Conservation (phyloP, 1,140 invertebrate species). For the Sipha flava region DNA sequence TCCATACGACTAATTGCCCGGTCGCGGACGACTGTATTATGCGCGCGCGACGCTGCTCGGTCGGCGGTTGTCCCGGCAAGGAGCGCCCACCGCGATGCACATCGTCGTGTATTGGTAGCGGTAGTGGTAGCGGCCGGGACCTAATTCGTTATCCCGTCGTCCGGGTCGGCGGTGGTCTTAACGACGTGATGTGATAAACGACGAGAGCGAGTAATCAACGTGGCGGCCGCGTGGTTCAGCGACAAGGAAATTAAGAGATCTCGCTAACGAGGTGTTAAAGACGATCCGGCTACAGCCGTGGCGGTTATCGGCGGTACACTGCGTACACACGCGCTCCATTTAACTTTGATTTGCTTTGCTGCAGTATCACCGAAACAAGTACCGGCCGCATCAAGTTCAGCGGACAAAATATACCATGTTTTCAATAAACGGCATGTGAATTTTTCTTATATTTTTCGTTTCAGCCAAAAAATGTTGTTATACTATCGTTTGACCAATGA, state of each 20-base stretch:
- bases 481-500: too few relatives aligned
- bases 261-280: not conserved
- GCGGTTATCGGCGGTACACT: too few relatives aligned
- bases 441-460: too few relatives aligned
- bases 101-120: not conserved
- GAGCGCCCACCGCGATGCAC: not conserved
- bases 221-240: not conserved
- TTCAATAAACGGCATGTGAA: too few relatives aligned
- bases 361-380: too few relatives aligned
- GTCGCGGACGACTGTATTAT: not conserved
- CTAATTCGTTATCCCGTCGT: not conserved
- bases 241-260: conserved; percentile 2
- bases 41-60: not conserved
- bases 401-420: too few relatives aligned
- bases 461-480: too few relatives aligned
- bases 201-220: not conserved
- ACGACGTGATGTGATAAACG: conserved; percentile 11
- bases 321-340: too few relatives aligned
- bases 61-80: not conserved
- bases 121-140: not conserved
- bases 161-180: not conserved
- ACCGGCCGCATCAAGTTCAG: too few relatives aligned
- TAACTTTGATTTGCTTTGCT: too few relatives aligned
- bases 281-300: too few relatives aligned
- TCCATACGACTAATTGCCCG: conserved; percentile 1